Evolutionary conservation across 2,797 vertebrate species (phyloP).

Genomic region (Halcyon chelicuti): DNA sequence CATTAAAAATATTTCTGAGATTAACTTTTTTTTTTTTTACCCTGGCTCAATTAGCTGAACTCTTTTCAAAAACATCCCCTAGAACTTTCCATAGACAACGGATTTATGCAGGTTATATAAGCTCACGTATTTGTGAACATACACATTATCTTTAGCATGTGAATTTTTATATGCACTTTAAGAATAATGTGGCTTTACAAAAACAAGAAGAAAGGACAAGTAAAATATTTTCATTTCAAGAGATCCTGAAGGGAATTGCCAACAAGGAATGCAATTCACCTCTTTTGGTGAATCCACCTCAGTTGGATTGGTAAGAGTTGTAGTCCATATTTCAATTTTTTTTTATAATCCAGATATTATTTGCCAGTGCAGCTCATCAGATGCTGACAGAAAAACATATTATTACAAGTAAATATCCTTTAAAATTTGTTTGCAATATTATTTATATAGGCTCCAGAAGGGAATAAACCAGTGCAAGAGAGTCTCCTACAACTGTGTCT

Average conservation of each 20-base stretch:
- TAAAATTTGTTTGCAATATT: not conserved
- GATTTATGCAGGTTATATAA: not conserved
- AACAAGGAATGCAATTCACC: not conserved
- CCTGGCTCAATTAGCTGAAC: not conserved
- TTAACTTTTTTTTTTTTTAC: not conserved
- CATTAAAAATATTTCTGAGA: not conserved
- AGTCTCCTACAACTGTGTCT: not conserved
- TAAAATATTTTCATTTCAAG: not conserved
- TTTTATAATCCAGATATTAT: not conserved
- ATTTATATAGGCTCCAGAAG: not conserved
- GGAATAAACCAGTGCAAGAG: not conserved
- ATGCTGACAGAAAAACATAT: not conserved
- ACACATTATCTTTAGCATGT: not conserved
- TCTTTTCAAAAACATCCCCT: not conserved
- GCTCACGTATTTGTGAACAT: not conserved
- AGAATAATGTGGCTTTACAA: not conserved
- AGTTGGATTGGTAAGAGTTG: not conserved
- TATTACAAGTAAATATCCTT: not conserved
- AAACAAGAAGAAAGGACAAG: not conserved
- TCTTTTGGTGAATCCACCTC: not conserved
- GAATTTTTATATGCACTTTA: not conserved
- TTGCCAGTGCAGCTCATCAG: not conserved
- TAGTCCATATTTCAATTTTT: not conserved
- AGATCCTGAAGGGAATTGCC: not conserved
- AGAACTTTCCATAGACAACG: fast-evolving